phyloP scores from a whole-genome alignment of 2,888 invertebrate species.

The Tuta absoluta region DNA sequence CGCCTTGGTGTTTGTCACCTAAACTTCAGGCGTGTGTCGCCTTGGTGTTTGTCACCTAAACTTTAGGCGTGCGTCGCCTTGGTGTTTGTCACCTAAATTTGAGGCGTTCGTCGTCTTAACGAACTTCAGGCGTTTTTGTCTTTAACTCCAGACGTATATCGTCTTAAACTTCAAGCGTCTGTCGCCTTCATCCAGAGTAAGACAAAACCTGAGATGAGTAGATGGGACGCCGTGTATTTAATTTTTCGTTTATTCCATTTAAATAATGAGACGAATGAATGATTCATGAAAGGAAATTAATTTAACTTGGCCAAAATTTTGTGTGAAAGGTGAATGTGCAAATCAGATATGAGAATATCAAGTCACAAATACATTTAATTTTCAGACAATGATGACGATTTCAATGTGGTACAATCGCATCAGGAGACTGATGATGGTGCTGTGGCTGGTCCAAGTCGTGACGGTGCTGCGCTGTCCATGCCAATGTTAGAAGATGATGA shows the following conservation, averaged over 20 bases:
- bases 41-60: conserved; percentile 6
- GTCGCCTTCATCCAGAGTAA: neutral
- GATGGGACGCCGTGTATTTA: neutral
- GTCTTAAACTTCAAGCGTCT: neutral
- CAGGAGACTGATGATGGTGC: no score
- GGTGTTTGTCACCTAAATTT: neutral
- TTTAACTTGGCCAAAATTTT: neutral
- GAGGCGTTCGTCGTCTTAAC: no score
- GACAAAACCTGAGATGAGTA: neutral
- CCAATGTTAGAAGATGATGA: neutral
- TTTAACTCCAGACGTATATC: neutral
- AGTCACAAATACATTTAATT: neutral
- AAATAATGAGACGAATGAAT: neutral
- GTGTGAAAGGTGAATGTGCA: neutral
- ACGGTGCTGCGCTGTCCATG: neutral
- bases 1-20: neutral
- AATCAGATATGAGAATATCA: neutral
- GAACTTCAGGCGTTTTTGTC: neutral
- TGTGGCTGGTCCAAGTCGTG: no score
- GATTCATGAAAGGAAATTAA: conserved; percentile 13
- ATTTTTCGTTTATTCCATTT: neutral
- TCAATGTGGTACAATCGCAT: no score
- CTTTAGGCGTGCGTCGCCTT: conserved; percentile 1
- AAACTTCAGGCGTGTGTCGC: neutral
- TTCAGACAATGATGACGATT: conserved; percentile 4